phyloP scores from a whole-genome alignment of 1,140 invertebrate genomes.

The Hyles vespertilio region DNA sequence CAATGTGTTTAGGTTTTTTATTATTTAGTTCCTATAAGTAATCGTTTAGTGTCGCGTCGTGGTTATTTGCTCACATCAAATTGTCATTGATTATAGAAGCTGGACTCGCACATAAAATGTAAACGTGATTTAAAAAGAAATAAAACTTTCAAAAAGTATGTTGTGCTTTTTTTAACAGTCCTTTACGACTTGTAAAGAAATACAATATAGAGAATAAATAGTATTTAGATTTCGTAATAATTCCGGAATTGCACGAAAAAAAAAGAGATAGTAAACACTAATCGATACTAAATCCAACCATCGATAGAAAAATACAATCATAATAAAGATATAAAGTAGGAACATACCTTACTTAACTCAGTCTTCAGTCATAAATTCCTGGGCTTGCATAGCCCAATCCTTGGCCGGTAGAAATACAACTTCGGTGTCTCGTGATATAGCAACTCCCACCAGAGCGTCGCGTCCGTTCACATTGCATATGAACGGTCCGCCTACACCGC shows the following conservation, averaged over 20 bases:
- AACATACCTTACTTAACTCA: background rate
- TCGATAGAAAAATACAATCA: no score
- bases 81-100: conserved; percentile 13
- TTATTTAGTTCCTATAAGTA: conserved; percentile 48
- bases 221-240: no score
- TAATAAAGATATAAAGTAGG: background rate
- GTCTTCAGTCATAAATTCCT: conserved; percentile 14
- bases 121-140: conserved; percentile 21
- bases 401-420: conserved; percentile 36
- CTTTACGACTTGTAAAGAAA: background rate
- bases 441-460: conserved; percentile 38
- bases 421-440: conserved; percentile 42
- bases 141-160: conserved; percentile 13
- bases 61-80: conserved; percentile 14
- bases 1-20: conserved; percentile 36
- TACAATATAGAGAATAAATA: no score
- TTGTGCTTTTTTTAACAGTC: conserved; percentile 5
- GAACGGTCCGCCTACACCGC: conserved; percentile 50
- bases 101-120: conserved; percentile 25
- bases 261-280: no score
- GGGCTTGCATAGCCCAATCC: conserved; percentile 33
- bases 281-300: no score
- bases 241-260: no score
- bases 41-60: conserved; percentile 24
- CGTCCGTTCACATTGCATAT: conserved; percentile 37